These are phyloP conservation scores for Camponotus fellah DNA, from an alignment of 2,888 invertebrate species.

Conservation along the genomic window DNA sequence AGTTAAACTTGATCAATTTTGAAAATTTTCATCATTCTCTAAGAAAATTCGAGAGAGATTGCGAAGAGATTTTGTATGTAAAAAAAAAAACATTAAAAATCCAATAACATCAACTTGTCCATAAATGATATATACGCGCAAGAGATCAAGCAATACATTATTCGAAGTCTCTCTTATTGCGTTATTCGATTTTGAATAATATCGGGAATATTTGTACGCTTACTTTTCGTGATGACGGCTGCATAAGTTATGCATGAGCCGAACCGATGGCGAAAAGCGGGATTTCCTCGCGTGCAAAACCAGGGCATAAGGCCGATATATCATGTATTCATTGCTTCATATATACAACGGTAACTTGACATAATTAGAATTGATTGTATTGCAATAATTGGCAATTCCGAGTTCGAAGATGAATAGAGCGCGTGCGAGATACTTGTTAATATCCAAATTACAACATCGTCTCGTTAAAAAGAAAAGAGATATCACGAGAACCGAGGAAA, in stretches of 20 bases:
- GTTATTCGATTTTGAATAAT: not conserved
- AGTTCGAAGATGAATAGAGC: not conserved
- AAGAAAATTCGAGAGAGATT: not conserved
- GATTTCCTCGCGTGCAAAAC: not conserved
- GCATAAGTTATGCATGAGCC: constrained; percentile 21
- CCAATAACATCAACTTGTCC: not conserved
- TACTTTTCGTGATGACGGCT: constrained; percentile 11
- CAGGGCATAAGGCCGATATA: not conserved
- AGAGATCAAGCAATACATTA: not conserved
- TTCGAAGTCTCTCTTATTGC: not conserved
- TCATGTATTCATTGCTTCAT: not conserved
- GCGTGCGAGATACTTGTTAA: not conserved
- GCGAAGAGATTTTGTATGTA: not conserved
- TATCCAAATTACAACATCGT: constrained; percentile 15
- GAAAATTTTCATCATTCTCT: not conserved
- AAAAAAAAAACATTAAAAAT: not conserved
- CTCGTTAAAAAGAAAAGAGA: constrained; percentile 7
- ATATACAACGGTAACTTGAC: not conserved
- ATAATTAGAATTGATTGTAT: not conserved
- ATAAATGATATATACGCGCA: not conserved
- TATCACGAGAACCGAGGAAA: not conserved
- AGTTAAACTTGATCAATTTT: not conserved
- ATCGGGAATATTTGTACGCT: constrained; percentile 2
- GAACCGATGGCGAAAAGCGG: not conserved
- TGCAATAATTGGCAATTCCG: not conserved